phyloP scores from a whole-genome alignment of 2,797 vertebrate species.

The Notamacropus eugenii region DNA sequence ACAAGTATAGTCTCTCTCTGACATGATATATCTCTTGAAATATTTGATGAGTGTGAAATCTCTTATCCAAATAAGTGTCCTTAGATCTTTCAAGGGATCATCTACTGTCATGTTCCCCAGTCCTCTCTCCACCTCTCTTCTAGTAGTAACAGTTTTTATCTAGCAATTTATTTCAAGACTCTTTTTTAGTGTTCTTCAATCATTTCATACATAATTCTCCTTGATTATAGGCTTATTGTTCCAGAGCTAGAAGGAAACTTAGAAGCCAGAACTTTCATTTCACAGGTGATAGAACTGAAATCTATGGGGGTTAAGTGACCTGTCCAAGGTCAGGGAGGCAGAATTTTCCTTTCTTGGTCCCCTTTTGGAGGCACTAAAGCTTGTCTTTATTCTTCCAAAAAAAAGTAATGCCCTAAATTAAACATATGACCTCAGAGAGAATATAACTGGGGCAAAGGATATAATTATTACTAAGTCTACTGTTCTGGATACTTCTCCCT shows the following conservation, averaged over 20 bases:
- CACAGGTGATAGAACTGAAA: neutral
- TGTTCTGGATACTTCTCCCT: neutral
- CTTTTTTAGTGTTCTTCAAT: neutral
- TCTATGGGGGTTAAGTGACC: neutral
- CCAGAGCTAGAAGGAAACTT: neutral
- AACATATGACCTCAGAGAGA: neutral
- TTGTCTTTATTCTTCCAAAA: neutral
- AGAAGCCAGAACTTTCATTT: neutral
- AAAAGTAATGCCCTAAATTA: neutral
- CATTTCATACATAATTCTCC: neutral
- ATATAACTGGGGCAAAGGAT: neutral
- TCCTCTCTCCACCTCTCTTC: neutral
- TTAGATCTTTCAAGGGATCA: neutral
- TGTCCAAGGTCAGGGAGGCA: neutral
- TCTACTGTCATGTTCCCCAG: neutral
- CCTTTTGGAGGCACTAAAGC: neutral
- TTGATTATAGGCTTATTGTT: neutral
- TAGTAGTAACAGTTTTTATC: neutral
- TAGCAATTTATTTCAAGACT: neutral
- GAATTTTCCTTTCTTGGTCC: neutral
- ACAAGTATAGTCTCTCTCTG: neutral
- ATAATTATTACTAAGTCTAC: neutral
- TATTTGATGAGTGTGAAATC: neutral
- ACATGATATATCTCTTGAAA: neutral
- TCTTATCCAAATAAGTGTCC: neutral